Evolutionary conservation across 1,140 invertebrate species (phyloP), one percentile per base, ranked within the genome.

Genomic region (Pectinophora gossypiella): DNA sequence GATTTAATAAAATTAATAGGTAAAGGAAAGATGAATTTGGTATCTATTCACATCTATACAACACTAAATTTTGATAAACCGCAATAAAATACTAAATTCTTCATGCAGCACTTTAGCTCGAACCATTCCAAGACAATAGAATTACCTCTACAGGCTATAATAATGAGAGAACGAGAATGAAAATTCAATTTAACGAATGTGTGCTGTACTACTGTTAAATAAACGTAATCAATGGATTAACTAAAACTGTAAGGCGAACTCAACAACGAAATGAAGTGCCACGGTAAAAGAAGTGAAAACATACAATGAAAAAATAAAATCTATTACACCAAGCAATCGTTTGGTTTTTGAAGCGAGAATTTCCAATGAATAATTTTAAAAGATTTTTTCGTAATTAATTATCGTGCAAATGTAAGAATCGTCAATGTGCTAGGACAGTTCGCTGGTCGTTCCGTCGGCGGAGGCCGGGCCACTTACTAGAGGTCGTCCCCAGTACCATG

Each of bases 401-500:
- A 75, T 79, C 83, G 84, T 87, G 81, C 84, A 87, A 71, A 80
- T 80, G 73, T 83, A 76, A 80, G 59, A 76, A 72, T 80, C 67
- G 57, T 77, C 67, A 76, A 77, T 76, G 83, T 86, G 84, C 83
- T 85, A 86, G 72, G 80, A 77, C 72, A 74, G 67, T 64, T 76
- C 70, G 76, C 72, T 71, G 77, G 71, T 75, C 68, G 64, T 68
- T 78, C 68, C 61, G 68, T 66, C 68, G 73, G 71, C 71, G 63
- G 65, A 76, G 68, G 74, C 68, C 81, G 78, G 72, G 72, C 70
- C 91, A 96, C 95, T 96, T 95, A 96, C 95, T 91, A 95, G 93
- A 93, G 94, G 94, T 92, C 94, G 94, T 92, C 94, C 95, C 94
- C 94, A 95, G 93, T 96, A 96, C 95, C 95, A 96, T 90, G 94